A percentile compares a stretch with the other conserved stretches of the same genome.
These are phyloP conservation scores for Eurystomus gularis DNA, from an alignment of 2,113 vertebrate genomes.

Conservation along the genomic window DNA sequence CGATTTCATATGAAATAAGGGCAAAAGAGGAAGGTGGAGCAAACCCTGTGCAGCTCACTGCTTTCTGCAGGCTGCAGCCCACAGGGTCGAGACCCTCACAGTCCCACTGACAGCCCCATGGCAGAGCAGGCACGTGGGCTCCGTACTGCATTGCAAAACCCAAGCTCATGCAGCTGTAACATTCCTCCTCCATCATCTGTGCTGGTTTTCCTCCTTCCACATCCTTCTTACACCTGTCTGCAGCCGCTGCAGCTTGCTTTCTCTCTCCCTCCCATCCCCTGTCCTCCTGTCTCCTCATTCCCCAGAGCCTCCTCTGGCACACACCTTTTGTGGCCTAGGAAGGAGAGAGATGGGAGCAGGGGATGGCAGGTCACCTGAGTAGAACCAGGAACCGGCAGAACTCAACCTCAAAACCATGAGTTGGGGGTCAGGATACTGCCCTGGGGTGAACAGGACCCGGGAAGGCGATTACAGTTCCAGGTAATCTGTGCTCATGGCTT, in stretches of 20 bases:
- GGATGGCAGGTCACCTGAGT: not conserved
- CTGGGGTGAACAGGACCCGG: not conserved
- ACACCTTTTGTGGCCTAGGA: not conserved
- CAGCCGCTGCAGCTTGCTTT: not conserved
- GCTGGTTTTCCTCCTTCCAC: not conserved
- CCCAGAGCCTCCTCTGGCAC: not conserved
- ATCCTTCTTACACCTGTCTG: not conserved
- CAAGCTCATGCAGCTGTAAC: not conserved
- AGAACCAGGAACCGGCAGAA: not conserved
- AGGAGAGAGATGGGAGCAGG: not conserved
- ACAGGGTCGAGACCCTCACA: rapidly evolving
- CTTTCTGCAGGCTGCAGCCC: not conserved
- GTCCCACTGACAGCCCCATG: rapidly evolving
- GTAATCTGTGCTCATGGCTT: not conserved
- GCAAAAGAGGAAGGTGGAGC: not conserved
- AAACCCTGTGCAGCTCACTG: not conserved
- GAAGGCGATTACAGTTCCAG: not conserved
- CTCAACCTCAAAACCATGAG: not conserved
- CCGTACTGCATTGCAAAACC: not conserved
- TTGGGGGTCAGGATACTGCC: not conserved
- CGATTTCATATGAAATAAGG: not conserved
- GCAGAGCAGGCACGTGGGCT: not conserved
- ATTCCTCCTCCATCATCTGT: not conserved
- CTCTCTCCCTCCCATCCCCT: not conserved
- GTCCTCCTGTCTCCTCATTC: not conserved